Conservation (phyloP, 2,113 vertebrate species). For the Podiceps cristatus region DNA sequence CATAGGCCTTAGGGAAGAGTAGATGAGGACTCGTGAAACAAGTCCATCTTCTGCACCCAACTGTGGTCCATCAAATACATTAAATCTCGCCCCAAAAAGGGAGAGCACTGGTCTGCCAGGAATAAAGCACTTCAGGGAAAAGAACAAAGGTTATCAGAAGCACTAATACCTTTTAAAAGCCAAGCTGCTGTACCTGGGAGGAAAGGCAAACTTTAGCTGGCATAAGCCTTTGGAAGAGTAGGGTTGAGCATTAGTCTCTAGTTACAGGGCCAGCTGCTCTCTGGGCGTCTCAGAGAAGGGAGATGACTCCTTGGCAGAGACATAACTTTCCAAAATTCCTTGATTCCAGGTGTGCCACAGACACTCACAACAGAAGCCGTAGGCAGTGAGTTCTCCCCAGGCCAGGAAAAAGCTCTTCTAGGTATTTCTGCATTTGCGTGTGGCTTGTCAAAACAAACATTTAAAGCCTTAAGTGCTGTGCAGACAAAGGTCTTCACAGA, state of each 20-base stretch:
- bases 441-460: not conserved
- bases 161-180: not conserved
- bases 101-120: not conserved
- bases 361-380: not conserved
- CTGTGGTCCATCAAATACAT: not conserved
- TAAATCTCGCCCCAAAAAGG: not conserved
- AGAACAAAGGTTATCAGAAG: not conserved
- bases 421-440: not conserved
- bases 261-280: not conserved
- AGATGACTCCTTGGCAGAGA: accelerated
- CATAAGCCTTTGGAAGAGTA: not conserved
- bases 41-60: not conserved
- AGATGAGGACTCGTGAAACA: not conserved
- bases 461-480: not conserved
- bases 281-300: not conserved
- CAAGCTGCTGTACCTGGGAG: not conserved
- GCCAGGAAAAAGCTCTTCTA: not conserved
- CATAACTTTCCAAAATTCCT: accelerated
- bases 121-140: not conserved
- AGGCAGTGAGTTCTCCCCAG: not conserved
- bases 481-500: not conserved
- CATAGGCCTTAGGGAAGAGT: not conserved
- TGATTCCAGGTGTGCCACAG: not conserved
- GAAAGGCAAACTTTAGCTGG: not conserved
- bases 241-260: not conserved